Percentiles rank a stretch among this genome's conserved stretches.
Evolutionary conservation across 2,113 vertebrate genomes (phyloP).

Genomic region (Condylura cristata): DNA sequence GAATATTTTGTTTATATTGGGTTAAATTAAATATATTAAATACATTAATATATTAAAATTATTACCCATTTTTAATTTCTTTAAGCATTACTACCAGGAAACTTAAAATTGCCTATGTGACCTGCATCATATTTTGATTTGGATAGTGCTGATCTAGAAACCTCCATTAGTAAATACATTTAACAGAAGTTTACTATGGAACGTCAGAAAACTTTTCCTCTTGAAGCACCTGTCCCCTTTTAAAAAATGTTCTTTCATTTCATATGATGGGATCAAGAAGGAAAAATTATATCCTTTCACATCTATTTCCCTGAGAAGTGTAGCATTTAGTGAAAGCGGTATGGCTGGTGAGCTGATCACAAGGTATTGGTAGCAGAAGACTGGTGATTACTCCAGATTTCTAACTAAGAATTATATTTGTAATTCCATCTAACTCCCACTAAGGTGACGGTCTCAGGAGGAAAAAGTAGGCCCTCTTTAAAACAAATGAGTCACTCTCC

Average conservation of each 20-base stretch:
- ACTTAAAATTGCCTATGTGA: neutral
- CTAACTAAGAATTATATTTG: neutral
- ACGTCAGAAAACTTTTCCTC: neutral
- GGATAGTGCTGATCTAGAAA: neutral
- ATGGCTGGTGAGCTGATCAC: neutral
- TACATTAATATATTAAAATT: neutral
- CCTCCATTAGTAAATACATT: neutral
- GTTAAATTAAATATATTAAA: constrained; percentile 10
- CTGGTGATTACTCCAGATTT: neutral
- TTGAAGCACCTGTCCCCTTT: neutral
- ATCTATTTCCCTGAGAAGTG: neutral
- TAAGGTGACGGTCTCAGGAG: neutral
- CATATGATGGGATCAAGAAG: neutral
- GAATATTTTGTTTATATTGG: neutral
- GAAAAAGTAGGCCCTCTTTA: neutral
- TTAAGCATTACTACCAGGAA: neutral
- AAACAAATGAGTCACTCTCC: neutral
- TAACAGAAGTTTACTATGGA: neutral
- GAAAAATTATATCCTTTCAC: neutral
- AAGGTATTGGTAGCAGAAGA: neutral
- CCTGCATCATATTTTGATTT: neutral
- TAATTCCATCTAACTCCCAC: neutral
- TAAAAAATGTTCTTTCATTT: neutral
- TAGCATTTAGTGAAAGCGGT: neutral
- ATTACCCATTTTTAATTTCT: constrained; percentile 6